phyloP scores from a whole-genome alignment of 2,797 vertebrate genomes.

The Hoplostethus atlanticus region DNA sequence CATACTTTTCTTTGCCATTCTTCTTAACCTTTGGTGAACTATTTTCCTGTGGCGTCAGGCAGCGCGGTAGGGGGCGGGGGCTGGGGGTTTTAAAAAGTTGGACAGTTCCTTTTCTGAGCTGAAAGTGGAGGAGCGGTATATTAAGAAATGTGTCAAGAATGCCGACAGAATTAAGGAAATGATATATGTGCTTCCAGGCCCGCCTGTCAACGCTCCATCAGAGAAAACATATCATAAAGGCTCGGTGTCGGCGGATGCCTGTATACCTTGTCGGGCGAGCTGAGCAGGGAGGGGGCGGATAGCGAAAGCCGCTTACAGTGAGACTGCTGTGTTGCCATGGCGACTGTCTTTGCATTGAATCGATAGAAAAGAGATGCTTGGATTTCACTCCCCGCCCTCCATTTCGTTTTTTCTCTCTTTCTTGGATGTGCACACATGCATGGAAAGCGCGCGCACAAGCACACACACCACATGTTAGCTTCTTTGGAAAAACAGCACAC shows the following conservation, averaged over 20 bases:
- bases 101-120: background rate
- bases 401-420: background rate
- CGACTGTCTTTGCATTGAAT: conserved; percentile 85
- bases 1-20: conserved; percentile 8
- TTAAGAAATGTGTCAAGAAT: conserved; percentile 15
- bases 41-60: no score
- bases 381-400: conserved; percentile 53
- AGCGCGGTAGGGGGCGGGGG: background rate
- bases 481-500: background rate
- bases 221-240: conserved; percentile 49
- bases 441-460: background rate
- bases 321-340: conserved; percentile 86
- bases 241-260: conserved; percentile 31
- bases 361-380: conserved; percentile 69
- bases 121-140: background rate
- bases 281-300: conserved; percentile 74
- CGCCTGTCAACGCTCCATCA: conserved; percentile 37
- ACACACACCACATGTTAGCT: no score
- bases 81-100: conserved; percentile 3
- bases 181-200: conserved; percentile 13
- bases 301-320: conserved; percentile 74
- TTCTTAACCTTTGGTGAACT: conserved; percentile 28
- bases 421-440: conserved; percentile 10
- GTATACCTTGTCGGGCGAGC: conserved; percentile 66
- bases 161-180: conserved; percentile 10